phyloP scores from a whole-genome alignment of 2,797 vertebrate genomes.

The Leptoclinus maculatus region DNA sequence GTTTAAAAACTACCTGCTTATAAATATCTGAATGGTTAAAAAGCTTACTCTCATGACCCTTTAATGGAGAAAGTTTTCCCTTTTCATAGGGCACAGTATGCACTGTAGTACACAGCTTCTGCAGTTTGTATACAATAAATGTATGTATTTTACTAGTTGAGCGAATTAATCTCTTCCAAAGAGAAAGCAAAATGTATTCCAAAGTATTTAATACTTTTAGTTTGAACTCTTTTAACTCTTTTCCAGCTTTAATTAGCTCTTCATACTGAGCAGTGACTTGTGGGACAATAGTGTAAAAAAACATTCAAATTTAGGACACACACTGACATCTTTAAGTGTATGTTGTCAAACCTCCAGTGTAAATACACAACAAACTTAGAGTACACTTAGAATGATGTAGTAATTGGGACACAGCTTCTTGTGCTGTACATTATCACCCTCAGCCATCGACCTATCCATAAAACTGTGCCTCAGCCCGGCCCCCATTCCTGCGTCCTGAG shows the following conservation, averaged over 20 bases:
- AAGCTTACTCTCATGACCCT: not conserved
- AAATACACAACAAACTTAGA: conserved; percentile 29
- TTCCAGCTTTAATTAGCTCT: not conserved
- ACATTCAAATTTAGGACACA: not conserved
- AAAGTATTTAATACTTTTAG: not conserved
- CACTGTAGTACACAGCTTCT: not conserved
- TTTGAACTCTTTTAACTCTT: not conserved
- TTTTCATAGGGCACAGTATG: not conserved
- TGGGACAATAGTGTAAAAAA: not conserved
- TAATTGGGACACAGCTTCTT: conserved; percentile 5
- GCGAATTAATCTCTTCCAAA: not conserved
- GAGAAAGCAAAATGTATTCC: not conserved
- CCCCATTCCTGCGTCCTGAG: conserved; percentile 58
- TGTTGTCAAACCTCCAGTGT: not conserved
- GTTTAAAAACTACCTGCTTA: not conserved
- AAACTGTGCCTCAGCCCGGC: conserved; percentile 40
- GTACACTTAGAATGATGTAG: conserved; percentile 7
- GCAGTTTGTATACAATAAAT: not conserved
- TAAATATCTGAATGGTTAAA: not conserved
- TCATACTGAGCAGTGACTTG: not conserved
- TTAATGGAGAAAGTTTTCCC: not conserved
- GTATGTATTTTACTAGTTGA: not conserved
- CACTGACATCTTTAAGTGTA: not conserved
- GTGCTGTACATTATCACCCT: conserved; percentile 32
- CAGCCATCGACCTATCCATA: conserved; percentile 31